A percentile compares a stretch with the other conserved stretches of the same genome.
phyloP scores from a whole-genome alignment of 2,113 vertebrate genomes.

The Ctenodactylus gundi region DNA sequence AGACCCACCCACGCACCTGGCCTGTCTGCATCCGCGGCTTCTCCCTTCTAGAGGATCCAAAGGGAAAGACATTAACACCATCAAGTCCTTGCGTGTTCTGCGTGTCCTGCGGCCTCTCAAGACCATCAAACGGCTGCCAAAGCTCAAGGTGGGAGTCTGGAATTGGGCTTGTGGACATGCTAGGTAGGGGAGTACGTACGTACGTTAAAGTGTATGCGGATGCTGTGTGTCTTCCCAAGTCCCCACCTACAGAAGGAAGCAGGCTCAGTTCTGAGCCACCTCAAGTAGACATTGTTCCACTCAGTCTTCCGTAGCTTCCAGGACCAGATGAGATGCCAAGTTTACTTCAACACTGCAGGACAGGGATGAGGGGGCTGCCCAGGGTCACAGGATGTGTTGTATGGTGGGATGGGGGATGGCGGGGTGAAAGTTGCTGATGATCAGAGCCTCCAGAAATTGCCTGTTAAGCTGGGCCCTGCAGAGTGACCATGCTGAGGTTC shows the following conservation, averaged over 20 bases:
- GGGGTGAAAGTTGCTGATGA: not conserved
- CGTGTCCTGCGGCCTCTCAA: slow-evolving; percentile 95
- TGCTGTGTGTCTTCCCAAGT: not conserved
- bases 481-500: not conserved
- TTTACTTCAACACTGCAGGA: not conserved
- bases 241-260: accelerated
- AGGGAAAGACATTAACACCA: slow-evolving; percentile 98
- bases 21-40: slow-evolving; percentile 78
- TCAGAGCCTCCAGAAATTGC: not conserved
- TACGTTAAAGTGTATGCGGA: no score
- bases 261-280: no score
- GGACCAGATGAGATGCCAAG: accelerated
- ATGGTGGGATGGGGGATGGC: no score
- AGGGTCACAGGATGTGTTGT: no score
- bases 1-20: not conserved
- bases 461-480: not conserved
- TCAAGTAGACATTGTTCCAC: not conserved
- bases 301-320: not conserved
- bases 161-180: not conserved
- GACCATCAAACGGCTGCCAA: slow-evolving; percentile 97
- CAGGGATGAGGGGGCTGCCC: not conserved
- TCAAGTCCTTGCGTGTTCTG: slow-evolving; percentile 96
- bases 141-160: slow-evolving; percentile 91
- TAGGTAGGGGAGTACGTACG: not conserved
- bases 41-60: slow-evolving; percentile 92